Evolutionary conservation across 2,797 vertebrate species (phyloP), one percentile per base, ranked within the genome.

Genomic region (Labroides dimidiatus): DNA sequence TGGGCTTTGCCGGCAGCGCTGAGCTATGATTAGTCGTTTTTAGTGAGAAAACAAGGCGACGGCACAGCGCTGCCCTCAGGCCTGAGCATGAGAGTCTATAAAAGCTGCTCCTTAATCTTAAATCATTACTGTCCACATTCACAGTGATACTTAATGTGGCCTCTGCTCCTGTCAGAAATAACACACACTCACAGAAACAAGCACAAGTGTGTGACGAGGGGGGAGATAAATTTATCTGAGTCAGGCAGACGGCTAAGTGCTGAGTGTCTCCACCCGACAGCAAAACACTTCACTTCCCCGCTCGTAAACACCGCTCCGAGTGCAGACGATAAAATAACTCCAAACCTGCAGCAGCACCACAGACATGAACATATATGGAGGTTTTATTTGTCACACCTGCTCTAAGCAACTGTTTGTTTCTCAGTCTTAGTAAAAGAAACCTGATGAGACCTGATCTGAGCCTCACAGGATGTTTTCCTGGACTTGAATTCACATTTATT

Each of bases 201-300:
- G 41, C 37, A 19, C 13, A 9, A 30, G 10, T 20, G 48, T 30
- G 49, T 9, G 17, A 42, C 14, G 33, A 12, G 45, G 23, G 15
- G 49, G 52, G 45, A 74, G 74, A 70, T 78, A 81, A 64, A 76
- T 85, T 81, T 87, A 91, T 82, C 87, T 73, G 23, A 17, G 56
- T 60, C 66, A 56, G 16, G 37, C 80, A 87, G 78, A 77, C 50
- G 4, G 33, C 55, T 68, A 63, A 86, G 83, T 77, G 72, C 49
- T 60, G 42, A 72, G 50, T 66, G 80, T 78, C 81, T 86, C 82
- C 78, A 63, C 71, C 78, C 53, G 5, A 17, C 60, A 67, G 58
- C 57, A 63, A 60, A 39, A 45, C 57, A 60, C 80, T 77, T 48
- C 6, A 59, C 70, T 43, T 45, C 52, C 64, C 52, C 39, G n/a